Conservation (phyloP, 2,888 invertebrate genomes). For the Invenusta paracnida region DNA sequence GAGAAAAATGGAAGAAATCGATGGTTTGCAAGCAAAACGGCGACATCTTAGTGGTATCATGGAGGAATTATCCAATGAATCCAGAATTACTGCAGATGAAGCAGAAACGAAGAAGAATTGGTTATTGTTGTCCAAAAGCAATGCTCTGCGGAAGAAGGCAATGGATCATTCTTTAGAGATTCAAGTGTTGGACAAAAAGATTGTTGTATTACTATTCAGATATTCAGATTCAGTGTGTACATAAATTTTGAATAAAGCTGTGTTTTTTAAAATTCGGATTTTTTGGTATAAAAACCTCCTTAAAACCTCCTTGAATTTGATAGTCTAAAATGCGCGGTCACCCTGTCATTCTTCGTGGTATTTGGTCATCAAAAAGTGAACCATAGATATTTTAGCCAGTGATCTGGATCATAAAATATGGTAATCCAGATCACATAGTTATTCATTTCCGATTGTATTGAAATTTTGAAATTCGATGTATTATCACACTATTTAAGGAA, state of each 20-base stretch:
- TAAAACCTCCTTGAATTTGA: neutral
- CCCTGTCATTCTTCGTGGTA: too few species aligned
- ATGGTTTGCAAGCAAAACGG: neutral
- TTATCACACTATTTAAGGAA: too few species aligned
- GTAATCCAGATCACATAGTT: too few species aligned
- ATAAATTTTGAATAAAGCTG: neutral
- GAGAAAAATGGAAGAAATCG: neutral
- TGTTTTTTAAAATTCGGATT: neutral
- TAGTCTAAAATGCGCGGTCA: neutral
- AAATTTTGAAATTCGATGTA: too few species aligned
- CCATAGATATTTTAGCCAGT: too few species aligned
- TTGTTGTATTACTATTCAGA: neutral
- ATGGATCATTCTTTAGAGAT: neutral
- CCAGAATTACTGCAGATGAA: too few species aligned
- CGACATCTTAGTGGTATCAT: neutral
- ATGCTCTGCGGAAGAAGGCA: neutral
- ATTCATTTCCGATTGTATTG: too few species aligned
- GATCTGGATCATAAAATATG: too few species aligned
- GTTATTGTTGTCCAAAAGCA: neutral
- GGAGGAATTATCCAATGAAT: too few species aligned
- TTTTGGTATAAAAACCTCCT: conserved; percentile 40
- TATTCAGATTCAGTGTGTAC: neutral
- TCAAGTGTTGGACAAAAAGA: too few species aligned
- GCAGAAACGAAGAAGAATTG: too few species aligned
- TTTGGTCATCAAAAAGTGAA: too few species aligned